Evolutionary conservation across 2,113 vertebrate genomes (phyloP), one percentile per base, ranked within the genome.

Genomic region (Amblyornis subalaris): DNA sequence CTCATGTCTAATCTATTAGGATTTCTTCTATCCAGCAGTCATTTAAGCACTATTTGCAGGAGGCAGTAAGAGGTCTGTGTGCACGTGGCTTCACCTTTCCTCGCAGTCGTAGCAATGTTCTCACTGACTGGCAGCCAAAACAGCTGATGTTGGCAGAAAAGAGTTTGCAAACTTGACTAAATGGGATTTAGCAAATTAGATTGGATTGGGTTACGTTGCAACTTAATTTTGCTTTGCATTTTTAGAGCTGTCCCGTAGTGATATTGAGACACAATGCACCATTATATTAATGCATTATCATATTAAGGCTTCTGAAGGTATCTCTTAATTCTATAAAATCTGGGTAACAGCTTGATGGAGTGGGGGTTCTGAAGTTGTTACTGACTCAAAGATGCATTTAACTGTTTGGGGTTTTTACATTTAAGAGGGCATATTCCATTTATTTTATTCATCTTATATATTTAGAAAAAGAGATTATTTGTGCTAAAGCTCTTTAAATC

Each of bases 171-270:
- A 95, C 83, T 74, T 75, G 61, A 45, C 88, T 92, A 96, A 95
- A 95, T 81, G 81, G 90, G 75, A 94, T 97, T 96, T 88, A 77
- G 84, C 61, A 91, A 96, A 97, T 96, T 94, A 85, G 72, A 95
- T 95, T 92, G 73, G 53, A 61, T 53, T 2, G 24, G 65, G 60
- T 95, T 85, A 77, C 40, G 29, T 80, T 93, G 89, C 81, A 89
- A 26, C 74, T 87, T 94, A 89, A 94, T 95, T 96, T 90, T 92
- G 83, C 55, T 95, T 89, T 93, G 86, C 84, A 86, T 93, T 96
- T 93, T 69, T 53, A 60, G 92, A 92, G 69, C 44, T 85, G 79
- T 88, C 91, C 70, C 23, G 38, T 31, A 88, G 77, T 84, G 92
- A 58, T 94, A 81, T 40, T 66, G 82, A 89, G 88, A 75, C 48